Evolutionary conservation across 2,888 invertebrate species (phyloP).

Genomic region (Stegophylla sp.): DNA sequence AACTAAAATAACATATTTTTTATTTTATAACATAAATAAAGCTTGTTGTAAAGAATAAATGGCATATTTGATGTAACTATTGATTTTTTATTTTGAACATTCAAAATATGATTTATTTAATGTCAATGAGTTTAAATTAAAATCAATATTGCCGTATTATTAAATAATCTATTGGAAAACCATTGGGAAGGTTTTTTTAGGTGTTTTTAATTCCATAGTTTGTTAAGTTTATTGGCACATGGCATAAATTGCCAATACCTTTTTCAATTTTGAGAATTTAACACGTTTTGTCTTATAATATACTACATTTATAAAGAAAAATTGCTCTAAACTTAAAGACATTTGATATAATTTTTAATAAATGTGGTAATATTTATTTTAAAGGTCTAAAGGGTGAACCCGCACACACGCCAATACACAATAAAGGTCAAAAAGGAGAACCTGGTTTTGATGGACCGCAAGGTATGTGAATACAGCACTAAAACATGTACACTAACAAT

Average conservation of each 20-base stretch:
- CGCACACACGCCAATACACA: conserved; percentile 74
- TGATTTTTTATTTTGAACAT: too few relatives aligned
- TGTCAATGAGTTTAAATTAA: too few relatives aligned
- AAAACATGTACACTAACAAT: too few relatives aligned
- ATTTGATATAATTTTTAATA: not conserved
- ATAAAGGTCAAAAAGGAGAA: conserved; percentile 87
- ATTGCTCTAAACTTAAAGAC: too few relatives aligned
- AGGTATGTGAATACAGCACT: conserved; percentile 62
- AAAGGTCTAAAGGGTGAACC: conserved; percentile 77
- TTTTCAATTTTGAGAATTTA: not conserved
- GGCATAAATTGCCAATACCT: not conserved
- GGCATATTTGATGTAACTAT: too few relatives aligned
- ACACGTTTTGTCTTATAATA: not conserved
- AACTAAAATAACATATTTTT: too few relatives aligned
- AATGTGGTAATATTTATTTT: not conserved
- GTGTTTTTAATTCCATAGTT: not conserved
- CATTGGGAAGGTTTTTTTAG: too few relatives aligned
- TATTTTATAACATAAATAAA: not conserved
- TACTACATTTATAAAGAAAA: not conserved
- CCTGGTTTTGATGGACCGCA: conserved; percentile 76
- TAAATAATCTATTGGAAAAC: too few relatives aligned
- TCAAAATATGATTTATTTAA: too few relatives aligned
- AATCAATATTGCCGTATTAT: too few relatives aligned
- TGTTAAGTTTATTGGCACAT: not conserved
- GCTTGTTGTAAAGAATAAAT: too few relatives aligned